Conservation (phyloP, 2,797 vertebrate genomes). For the Chiloscyllium punctatum region DNA sequence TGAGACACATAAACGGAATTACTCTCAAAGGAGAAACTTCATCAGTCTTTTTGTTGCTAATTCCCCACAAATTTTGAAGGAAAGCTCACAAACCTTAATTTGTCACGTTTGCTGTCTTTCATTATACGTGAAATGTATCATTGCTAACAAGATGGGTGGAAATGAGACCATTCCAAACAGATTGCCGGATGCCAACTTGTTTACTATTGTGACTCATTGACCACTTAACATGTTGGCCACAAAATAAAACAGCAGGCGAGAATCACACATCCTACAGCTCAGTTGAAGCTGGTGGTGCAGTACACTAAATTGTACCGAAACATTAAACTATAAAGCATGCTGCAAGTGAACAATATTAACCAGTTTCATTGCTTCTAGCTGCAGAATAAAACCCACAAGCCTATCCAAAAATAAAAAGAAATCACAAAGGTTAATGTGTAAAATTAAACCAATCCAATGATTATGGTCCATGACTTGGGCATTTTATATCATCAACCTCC, state of each 20-base stretch:
- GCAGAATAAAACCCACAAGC: background rate
- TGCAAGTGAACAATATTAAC: background rate
- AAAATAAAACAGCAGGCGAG: no score
- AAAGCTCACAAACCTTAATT: background rate
- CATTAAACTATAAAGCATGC: background rate
- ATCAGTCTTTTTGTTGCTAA: background rate
- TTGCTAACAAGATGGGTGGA: background rate
- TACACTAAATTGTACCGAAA: background rate
- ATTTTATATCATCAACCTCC: background rate
- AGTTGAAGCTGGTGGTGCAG: background rate
- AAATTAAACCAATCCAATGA: background rate
- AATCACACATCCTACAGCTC: background rate
- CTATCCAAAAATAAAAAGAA: background rate
- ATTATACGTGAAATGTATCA: background rate
- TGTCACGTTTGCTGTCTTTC: background rate
- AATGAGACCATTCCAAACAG: background rate
- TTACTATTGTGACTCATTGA: background rate
- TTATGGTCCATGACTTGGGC: background rate
- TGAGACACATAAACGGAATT: background rate
- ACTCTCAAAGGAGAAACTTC: background rate
- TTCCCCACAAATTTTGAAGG: background rate
- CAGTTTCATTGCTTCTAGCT: background rate
- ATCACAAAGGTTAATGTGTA: background rate
- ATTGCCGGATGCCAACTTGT: background rate
- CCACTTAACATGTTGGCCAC: background rate